Base-by-base conservation (phyloP, 2,113 vertebrate species). In the Cryptoleucopteryx plumbea region DNA sequence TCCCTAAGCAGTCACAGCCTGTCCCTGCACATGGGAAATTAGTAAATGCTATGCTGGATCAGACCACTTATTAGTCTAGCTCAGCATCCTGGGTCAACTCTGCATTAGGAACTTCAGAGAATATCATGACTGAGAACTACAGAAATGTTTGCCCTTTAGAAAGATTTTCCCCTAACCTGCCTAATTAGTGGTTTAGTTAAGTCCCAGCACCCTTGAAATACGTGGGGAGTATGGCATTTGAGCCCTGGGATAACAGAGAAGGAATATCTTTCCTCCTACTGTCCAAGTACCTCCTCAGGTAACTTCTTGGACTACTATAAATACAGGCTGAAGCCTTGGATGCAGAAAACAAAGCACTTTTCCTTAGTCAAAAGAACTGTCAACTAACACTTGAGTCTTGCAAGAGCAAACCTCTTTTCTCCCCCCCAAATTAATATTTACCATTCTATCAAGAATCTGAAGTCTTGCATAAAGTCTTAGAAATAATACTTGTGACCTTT, bases 11-110 rank as follows among this genome's bases (percentile, higher is more conserved):
- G 67, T 25, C 82, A 55, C 40, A 36, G 43, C 9, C 70, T 43
- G 56, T 8, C 55, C 67, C 36, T 26, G n/a, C 47, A 4, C 0
- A 1, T 6, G 21, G 72, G 40, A 40, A 47, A 21, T 1, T 0
- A 21, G 18, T 2, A 12, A 71, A 45, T 0, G 2, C 78, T 26
- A 3, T 2, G 59, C 78, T 63, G 61, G 7, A 6, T 52, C 32
- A 70, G 75, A 36, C 6, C 82, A 34, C 40, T 5, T 29, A 11
- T 52, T n/a, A 58, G 34, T 21, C 20, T 9, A 34, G 36, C 36
- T 50, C 26, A 42, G 74, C 38, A 40, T 8, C 48, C 50, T 29
- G 17, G 13, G 12, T 8, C 4, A 12, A 13, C 6, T 21, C 52
- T 61, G 58, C 21, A 11, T 36, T 31, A 77, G 13, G 20, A 50